Evolutionary conservation across 1,140 invertebrate genomes (phyloP), one percentile per base, ranked within the genome.

Genomic region (Caenorhabditis tropicalis): DNA sequence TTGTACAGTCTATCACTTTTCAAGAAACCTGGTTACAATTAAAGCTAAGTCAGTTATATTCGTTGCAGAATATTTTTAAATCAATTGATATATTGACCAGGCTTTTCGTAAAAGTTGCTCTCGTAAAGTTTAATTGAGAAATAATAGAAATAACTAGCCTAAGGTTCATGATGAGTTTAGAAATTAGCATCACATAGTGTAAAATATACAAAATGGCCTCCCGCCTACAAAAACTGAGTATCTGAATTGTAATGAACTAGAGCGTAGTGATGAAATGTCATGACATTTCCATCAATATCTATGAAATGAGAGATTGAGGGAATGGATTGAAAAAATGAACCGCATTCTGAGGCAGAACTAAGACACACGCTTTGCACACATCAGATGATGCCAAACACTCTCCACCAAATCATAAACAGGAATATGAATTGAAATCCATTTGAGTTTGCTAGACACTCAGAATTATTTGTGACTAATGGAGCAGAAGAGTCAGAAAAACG

Each of bases 381-480:
- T 43, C 27, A 16, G 53, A 58, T 9, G 53, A 27, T 36, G 31
- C 19, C 53, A 24, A 29, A 29, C 36, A 7, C 16, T 19, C 36
- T 19, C 29, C 12, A 65, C 31, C 53, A 65, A 65, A 36, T 7
- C 58, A 65, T 46, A 43, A 43, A 70, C 21, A 36, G 16, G 29
- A 70, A 39, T 56, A 56, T 56, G 53, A 74, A 46, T 43, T 74
- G n/a, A 43, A 27, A 74, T 31, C 43, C 36, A 56, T 56, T 56
- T 56, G 53, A 56, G 21, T 21, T 27, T 10, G 36, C 9, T 10
- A 43, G 65, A 74, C 36, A 74, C 27, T 33, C 24, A 43, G 36
- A 74, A 74, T 74, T 74, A 74, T 74, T 74, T 74, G 43, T 74
- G 65, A 15, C 65, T 74, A 74, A 74, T 74, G 65, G 65, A 74